These are phyloP conservation scores for Rhamnusium bicolor DNA, from an alignment of 2,888 invertebrate species.

Conservation along the genomic window DNA sequence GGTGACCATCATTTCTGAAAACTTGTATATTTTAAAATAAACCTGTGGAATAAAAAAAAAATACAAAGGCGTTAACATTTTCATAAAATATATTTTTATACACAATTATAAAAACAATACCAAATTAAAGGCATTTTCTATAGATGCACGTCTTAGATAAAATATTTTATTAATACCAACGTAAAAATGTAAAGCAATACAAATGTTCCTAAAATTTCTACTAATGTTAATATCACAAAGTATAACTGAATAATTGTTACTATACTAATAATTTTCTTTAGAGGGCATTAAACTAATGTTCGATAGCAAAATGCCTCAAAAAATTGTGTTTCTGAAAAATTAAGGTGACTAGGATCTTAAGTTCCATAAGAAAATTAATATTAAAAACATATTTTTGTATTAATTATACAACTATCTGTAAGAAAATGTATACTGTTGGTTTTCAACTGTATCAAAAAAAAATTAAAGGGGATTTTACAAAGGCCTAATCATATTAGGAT, in stretches of 20 bases:
- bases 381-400: no score
- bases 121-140: not conserved
- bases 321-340: no score
- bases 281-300: not conserved
- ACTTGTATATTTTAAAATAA: no score
- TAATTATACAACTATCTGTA: no score
- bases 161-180: not conserved
- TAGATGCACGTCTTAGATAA: not conserved
- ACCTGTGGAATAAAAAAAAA: not conserved
- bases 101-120: slow-evolving; percentile 18
- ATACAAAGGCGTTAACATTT: not conserved
- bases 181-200: not conserved
- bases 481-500: no score
- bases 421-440: no score
- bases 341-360: no score
- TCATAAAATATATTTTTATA: slow-evolving; percentile 31
- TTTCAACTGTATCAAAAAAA: no score
- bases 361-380: no score
- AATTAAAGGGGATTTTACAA: no score
- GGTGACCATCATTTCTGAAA: no score
- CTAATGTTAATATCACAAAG: slow-evolving; percentile 18
- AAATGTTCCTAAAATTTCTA: not conserved
- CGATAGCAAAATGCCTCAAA: not conserved
- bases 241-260: not conserved
- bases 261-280: not conserved